phyloP scores from a whole-genome alignment of 2,113 vertebrate genomes.

The Pandion haliaetus region DNA sequence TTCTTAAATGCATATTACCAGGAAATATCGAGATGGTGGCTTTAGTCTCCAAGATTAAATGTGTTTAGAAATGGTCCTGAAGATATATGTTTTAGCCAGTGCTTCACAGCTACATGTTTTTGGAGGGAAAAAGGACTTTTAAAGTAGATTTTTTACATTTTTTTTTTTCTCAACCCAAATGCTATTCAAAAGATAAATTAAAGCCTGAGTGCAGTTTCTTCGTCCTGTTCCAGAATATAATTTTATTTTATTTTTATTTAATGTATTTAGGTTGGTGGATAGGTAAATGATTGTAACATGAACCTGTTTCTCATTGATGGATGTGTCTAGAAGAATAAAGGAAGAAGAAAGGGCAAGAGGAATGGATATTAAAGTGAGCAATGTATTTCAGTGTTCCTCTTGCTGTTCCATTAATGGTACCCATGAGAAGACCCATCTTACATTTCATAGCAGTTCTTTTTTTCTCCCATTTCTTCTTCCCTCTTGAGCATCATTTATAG shows the following conservation, averaged over 20 bases:
- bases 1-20: background rate
- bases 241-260: slow-evolving; percentile 35
- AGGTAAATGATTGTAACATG: slow-evolving; percentile 1
- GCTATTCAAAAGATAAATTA: background rate
- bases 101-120: background rate
- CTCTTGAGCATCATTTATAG: background rate
- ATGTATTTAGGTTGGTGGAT: background rate
- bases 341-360: background rate
- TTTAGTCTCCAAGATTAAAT: background rate
- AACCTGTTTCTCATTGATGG: slow-evolving; percentile 18
- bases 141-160: background rate
- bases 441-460: slow-evolving; percentile 3
- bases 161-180: background rate
- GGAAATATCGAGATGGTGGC: background rate
- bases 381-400: slow-evolving; percentile 7
- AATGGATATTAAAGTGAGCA: slow-evolving; percentile 19
- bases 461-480: background rate
- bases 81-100: background rate
- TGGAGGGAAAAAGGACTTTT: background rate
- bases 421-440: slow-evolving; percentile 13
- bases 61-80: background rate
- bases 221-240: background rate
- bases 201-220: background rate
- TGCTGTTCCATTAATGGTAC: background rate
- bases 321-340: slow-evolving; percentile 21